Conservation (phyloP, 1,140 invertebrate genomes). For the Trichonephila inaurata region DNA sequence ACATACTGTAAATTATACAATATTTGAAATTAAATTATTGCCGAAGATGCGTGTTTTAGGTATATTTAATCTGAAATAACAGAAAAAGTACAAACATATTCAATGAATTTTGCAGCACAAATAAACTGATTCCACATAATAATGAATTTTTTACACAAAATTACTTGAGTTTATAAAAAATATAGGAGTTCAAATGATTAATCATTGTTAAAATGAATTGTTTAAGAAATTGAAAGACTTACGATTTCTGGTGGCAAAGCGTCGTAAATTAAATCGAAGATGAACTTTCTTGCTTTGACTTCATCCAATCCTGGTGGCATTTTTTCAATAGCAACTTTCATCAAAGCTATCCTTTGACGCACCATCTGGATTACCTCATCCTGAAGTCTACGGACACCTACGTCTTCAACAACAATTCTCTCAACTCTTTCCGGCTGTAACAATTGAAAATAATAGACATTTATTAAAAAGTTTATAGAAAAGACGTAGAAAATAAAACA, state of each 20-base stretch:
- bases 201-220: too few species aligned
- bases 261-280: not conserved
- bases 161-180: too few species aligned
- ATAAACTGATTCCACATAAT: too few species aligned
- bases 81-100: too few species aligned
- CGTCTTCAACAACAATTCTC: constrained; percentile 1
- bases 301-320: not conserved
- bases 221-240: not conserved
- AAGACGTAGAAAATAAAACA: not conserved
- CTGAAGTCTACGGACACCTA: not conserved
- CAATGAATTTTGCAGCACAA: too few species aligned
- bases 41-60: too few species aligned
- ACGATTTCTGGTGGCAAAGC: constrained; percentile 6
- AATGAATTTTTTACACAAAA: too few species aligned
- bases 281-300: not conserved
- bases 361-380: not conserved
- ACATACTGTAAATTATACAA: too few species aligned
- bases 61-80: too few species aligned
- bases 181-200: too few species aligned
- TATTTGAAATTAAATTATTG: too few species aligned
- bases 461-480: not conserved
- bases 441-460: not conserved
- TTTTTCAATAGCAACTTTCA: not conserved
- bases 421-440: constrained; percentile 7
- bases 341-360: not conserved